Evolutionary conservation across 2,888 invertebrate genomes (phyloP).

Genomic region (Tenthredo distinguenda): DNA sequence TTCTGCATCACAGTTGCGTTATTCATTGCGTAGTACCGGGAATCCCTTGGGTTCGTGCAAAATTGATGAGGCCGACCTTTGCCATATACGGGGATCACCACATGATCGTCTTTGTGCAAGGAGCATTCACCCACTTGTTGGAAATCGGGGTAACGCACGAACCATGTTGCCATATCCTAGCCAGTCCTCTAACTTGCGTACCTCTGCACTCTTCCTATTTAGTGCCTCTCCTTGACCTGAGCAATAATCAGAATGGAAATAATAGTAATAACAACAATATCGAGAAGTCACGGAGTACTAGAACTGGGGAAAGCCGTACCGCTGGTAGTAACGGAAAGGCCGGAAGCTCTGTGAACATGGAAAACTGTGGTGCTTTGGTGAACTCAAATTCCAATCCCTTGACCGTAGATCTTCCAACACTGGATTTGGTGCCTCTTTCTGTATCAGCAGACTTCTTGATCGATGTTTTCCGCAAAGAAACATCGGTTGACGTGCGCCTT

Average conservation of each 20-base stretch:
- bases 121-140: slow-evolving; percentile 90
- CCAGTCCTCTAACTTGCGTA: slow-evolving; percentile 81
- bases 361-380: neutral
- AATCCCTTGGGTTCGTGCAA: slow-evolving; percentile 89
- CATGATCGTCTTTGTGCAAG: slow-evolving; percentile 90
- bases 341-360: neutral
- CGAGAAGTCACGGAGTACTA: slow-evolving; percentile 8
- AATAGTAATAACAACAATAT: slow-evolving; percentile 38
- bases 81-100: slow-evolving; percentile 88
- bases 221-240: slow-evolving; percentile 84
- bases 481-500: slow-evolving; percentile 85
- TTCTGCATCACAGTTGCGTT: slow-evolving; percentile 91
- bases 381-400: slow-evolving; percentile 51
- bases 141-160: slow-evolving; percentile 92
- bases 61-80: slow-evolving; percentile 88
- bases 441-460: slow-evolving; percentile 85
- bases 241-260: slow-evolving; percentile 71
- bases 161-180: slow-evolving; percentile 89
- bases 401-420: slow-evolving; percentile 85
- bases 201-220: slow-evolving; percentile 82
- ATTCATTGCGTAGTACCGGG: slow-evolving; percentile 91
- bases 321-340: neutral
- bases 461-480: slow-evolving; percentile 85
- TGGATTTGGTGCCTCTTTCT: slow-evolving; percentile 85
- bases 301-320: slow-evolving; percentile 1